Base-by-base conservation (phyloP, 1,140 invertebrate genomes). In the Spodoptera frugiperda region DNA sequence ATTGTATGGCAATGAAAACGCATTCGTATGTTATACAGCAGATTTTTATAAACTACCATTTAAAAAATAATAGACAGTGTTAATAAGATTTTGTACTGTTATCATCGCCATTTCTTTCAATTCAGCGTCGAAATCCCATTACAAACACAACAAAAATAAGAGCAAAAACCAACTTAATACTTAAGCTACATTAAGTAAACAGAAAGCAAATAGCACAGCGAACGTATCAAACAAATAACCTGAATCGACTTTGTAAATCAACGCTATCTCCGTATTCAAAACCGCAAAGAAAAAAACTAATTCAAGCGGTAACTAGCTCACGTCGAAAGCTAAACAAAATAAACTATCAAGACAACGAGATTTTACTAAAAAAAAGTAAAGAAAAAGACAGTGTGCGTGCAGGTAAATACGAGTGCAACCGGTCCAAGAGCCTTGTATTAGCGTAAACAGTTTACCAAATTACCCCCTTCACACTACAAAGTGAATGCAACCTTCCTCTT, bases 371-470 rank as follows among this genome's bases (percentile, higher is more conserved):
- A 85, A 88, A 81, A 80, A 76, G 73, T n/a, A 78, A 54, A 65
- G 30, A 19, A 79, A 80, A 83, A 84, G 59, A 74, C 57, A 61
- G 67, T 67, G 68, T 86, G 85, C 89, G 89, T 91, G 89, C 85
- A 87, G 84, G 83, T 89, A 88, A 89, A 88, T 77, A 82, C 85
- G 72, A 81, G 80, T 75, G 79, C 85, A 86, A 87, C 88, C 83
- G 86, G 87, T 87, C 85, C 67, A 57, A 48, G 51, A 78, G 78
- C 63, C 81, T 88, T 85, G 78, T 87, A 88, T 89, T 86, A 87
- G 84, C 80, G 81, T 81, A 89, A 86, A 91, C 88, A 88, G 82
- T 83, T 85, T 83, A 84, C 86, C 83, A 90, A 90, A 91, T 90
- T 87, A 87, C 82, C 76, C 67, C 67, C 33, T 72, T 48, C 49